Percentiles rank a stretch among this genome's conserved stretches.
These are phyloP conservation scores for Zapus hudsonius DNA, from an alignment of 2,113 vertebrate genomes.

Conservation along the genomic window DNA sequence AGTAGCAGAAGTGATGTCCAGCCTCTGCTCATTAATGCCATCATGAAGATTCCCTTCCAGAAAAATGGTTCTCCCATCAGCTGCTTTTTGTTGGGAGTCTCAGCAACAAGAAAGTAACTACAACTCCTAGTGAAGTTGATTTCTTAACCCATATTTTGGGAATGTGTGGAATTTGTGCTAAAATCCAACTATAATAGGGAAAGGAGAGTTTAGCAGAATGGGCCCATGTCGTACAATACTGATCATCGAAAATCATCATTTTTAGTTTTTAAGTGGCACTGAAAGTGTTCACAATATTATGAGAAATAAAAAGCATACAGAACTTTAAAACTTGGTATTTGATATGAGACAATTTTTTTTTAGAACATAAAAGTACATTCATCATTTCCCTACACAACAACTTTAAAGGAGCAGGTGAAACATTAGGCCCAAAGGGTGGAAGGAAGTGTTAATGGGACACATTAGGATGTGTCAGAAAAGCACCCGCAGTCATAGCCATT, in stretches of 20 bases:
- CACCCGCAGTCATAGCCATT: slow-evolving; percentile 1
- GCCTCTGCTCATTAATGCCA: too few relatives aligned
- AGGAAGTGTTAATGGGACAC: slow-evolving; percentile 14
- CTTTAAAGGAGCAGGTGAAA: background rate
- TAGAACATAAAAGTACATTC: background rate
- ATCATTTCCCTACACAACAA: background rate
- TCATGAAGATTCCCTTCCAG: too few relatives aligned
- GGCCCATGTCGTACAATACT: background rate
- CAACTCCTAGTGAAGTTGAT: background rate
- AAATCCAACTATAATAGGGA: background rate
- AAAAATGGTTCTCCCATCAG: too few relatives aligned
- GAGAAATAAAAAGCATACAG: background rate
- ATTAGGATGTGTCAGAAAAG: slow-evolving; percentile 13
- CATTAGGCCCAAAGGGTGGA: background rate
- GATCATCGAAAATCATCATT: background rate
- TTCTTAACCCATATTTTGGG: background rate
- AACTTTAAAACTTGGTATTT: slow-evolving; percentile 10
- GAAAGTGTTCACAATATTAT: background rate
- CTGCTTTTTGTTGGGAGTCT: too few relatives aligned
- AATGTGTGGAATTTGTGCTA: background rate
- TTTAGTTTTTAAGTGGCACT: background rate
- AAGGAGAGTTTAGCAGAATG: background rate
- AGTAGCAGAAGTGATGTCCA: too few relatives aligned
- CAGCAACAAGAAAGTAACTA: too few relatives aligned
- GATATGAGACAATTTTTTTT: background rate